Evolutionary conservation across 2,797 vertebrate genomes (phyloP).

Genomic region (Salarias fasciatus): DNA sequence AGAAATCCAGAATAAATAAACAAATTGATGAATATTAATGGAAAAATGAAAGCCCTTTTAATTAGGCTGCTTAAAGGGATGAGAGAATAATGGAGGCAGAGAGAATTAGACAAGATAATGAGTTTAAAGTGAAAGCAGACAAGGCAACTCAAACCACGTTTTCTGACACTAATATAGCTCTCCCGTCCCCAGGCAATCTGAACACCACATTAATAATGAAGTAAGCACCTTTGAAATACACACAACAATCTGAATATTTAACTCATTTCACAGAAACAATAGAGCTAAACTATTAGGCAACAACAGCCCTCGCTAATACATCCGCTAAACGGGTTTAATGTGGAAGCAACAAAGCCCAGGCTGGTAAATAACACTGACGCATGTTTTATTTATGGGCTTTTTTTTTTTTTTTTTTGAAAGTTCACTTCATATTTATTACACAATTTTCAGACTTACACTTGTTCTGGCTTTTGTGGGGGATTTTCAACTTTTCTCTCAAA

Average conservation of each 20-base stretch:
- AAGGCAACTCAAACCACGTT: constrained; percentile 66
- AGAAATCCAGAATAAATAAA: constrained; percentile 57
- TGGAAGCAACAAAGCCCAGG: not conserved
- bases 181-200: constrained; percentile 61
- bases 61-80: constrained; percentile 83
- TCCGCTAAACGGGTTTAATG: constrained; percentile 41
- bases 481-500: constrained; percentile 25
- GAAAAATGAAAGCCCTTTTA: constrained; percentile 76
- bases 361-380: constrained; percentile 22
- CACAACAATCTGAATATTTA: constrained; percentile 70
- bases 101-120: constrained; percentile 82
- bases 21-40: constrained; percentile 70
- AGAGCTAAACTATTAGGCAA: constrained; percentile 44
- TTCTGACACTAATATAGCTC: constrained; percentile 72
- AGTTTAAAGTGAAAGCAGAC: constrained; percentile 78
- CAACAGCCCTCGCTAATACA: constrained; percentile 33
- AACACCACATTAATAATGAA: constrained; percentile 76
- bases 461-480: constrained; percentile 7
- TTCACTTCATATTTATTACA: constrained; percentile 5
- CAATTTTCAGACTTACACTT: not conserved
- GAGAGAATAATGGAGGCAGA: constrained; percentile 77
- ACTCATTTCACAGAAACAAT: constrained; percentile 58
- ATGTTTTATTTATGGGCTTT: constrained; percentile 42
- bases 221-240: constrained; percentile 73
- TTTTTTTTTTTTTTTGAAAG: constrained; percentile 1